These are phyloP conservation scores for Drosophila sucinea DNA, from an alignment of 1,140 invertebrate species.

Conservation along the genomic window DNA sequence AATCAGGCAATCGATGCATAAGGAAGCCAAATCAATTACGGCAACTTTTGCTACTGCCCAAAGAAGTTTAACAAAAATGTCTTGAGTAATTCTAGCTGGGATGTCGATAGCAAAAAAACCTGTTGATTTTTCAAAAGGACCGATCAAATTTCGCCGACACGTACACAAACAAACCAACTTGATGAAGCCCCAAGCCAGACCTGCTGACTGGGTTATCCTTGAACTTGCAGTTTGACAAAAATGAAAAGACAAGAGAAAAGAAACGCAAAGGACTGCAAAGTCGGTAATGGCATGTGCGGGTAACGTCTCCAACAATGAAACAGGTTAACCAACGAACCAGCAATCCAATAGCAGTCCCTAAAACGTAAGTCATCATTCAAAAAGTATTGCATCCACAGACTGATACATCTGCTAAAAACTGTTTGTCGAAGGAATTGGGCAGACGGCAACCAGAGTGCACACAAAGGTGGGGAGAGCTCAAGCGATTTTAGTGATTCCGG, in stretches of 20 bases:
- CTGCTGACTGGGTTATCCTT: conserved; percentile 59
- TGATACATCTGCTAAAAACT: conserved; percentile 59
- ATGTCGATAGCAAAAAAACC: conserved; percentile 36
- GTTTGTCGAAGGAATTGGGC: conserved; percentile 16
- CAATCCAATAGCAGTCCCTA: conserved; percentile 40
- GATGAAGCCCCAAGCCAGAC: conserved; percentile 6
- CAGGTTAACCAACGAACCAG: conserved; percentile 56
- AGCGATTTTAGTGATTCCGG: conserved; percentile 44
- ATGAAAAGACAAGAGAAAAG: background rate
- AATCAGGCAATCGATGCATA: conserved; percentile 10
- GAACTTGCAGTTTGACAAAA: conserved; percentile 72
- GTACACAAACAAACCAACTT: conserved; percentile 36
- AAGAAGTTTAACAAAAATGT: conserved; percentile 34
- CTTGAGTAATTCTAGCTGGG: conserved; percentile 61
- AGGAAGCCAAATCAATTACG: conserved; percentile 65
- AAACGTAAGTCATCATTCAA: conserved; percentile 66
- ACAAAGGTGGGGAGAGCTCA: conserved; percentile 23
- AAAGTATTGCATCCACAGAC: conserved; percentile 48
- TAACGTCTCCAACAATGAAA: conserved; percentile 47
- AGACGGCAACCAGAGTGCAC: background rate
- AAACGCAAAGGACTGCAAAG: conserved; percentile 45
- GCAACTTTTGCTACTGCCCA: conserved; percentile 43
- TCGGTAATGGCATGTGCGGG: conserved; percentile 32
- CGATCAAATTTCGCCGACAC: conserved; percentile 65
- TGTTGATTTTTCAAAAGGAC: conserved; percentile 38